Evolutionary conservation across 2,113 vertebrate species (phyloP), one percentile per base, ranked within the genome.

Genomic region (Solea senegalensis): DNA sequence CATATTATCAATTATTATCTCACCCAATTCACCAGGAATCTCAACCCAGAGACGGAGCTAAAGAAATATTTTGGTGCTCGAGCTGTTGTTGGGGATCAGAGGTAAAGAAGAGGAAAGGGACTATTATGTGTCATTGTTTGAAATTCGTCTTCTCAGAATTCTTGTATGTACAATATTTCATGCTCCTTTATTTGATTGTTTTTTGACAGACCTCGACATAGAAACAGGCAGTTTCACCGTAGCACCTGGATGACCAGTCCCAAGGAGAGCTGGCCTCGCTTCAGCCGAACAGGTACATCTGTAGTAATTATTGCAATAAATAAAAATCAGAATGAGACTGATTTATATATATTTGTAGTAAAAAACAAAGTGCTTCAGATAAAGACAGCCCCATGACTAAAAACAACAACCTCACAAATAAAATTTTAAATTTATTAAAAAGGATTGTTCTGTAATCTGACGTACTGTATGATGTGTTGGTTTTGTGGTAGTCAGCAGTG

Each of bases 41-140:
- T 99, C 89, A 99, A 99, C 86, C 94, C 97, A 65, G 98, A 99
- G 81, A 99, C 95, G 0, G 98, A 99, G 87, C 86, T 99, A 83
- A 99, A 98, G 90, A 95, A 96, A 87, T 98, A 97, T 84, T 99
- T 99, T 45, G 98, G 98, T 44, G 96, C 95, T 78, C 95, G 97
- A 7, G 97, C 97, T 2, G 95, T 99, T 72, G 91, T 98, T 0
- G 98, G 97, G 4, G 96, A 99, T 63, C 97, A 98, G 85, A 96
- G 96, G 97, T 98, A 81, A 68, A 85, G 94, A 95, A 63, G 39
- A 56, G 3, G 1, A 21, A 21, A 21, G 21, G 21, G 21, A 21
- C 21, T 6, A 34, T 34, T 34, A 0, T 34, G 34, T 34, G 7
- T 28, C 9, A 41, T 57, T 59, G 15, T 52, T 65, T 65, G 4